Conservation (phyloP, 2,888 invertebrate species). For the Patella caerulea region DNA sequence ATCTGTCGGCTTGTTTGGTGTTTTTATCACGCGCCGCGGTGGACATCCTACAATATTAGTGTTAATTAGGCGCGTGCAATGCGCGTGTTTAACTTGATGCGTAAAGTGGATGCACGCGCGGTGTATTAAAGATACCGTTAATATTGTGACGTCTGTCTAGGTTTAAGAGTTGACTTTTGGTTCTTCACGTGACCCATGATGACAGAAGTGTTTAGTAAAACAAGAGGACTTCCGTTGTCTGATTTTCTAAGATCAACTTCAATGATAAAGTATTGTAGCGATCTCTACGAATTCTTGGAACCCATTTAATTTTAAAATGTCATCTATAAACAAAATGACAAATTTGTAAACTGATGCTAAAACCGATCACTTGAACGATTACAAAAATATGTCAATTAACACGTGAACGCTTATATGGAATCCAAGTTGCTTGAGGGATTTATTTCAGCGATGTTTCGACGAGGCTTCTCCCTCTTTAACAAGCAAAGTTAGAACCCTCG, state of each 20-base stretch:
- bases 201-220: background rate
- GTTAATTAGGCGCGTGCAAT: conserved; percentile 3
- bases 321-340: no score
- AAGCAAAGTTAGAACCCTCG: no score
- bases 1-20: conserved; percentile 5
- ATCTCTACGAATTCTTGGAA: no score
- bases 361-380: no score
- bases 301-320: no score
- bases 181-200: background rate
- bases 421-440: no score
- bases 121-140: background rate
- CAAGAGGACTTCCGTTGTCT: background rate
- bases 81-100: conserved; percentile 2
- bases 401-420: no score
- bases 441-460: no score
- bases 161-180: background rate
- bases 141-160: background rate
- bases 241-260: background rate
- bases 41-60: conserved; percentile 2
- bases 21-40: conserved; percentile 4
- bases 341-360: no score
- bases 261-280: no score
- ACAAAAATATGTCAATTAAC: no score
- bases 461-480: no score
- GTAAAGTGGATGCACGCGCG: background rate